Conservation (phyloP, 2,888 invertebrate genomes). For the Yponomeuta plumbellus region DNA sequence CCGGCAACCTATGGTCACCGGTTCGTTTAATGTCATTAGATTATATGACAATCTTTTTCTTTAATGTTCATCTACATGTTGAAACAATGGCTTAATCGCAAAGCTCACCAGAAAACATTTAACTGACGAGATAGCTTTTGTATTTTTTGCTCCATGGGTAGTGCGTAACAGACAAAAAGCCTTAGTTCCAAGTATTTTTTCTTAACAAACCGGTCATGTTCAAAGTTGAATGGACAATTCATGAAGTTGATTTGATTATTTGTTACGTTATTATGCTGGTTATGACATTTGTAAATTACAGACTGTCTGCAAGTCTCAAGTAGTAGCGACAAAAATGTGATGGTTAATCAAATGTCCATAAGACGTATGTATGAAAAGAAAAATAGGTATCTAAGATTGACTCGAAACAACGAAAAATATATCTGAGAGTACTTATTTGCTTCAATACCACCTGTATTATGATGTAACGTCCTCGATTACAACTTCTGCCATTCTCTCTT, state of each 20-base stretch:
- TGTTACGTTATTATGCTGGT: neutral
- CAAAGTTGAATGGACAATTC: conserved; percentile 1
- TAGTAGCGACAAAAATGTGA: too few species aligned
- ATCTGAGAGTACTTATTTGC: too few species aligned
- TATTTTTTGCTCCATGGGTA: neutral
- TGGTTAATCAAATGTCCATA: too few species aligned
- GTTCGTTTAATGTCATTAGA: neutral
- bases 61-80: neutral
- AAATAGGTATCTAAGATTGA: too few species aligned
- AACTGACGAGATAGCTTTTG: neutral
- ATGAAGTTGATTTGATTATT: neutral
- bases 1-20: neutral
- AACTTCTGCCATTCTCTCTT: too few species aligned
- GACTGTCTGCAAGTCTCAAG: too few species aligned
- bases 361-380: too few species aligned
- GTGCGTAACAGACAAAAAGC: neutral
- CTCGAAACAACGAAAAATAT: too few species aligned
- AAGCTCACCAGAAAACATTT: neutral
- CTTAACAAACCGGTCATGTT: neutral
- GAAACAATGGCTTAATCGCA: neutral
- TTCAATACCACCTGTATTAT: too few species aligned
- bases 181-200: neutral
- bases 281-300: too few species aligned
- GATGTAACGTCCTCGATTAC: too few species aligned
- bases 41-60: neutral